A percentile compares a stretch with the other conserved stretches of the same genome.
Evolutionary conservation across 2,888 invertebrate genomes (phyloP).

Genomic region (Ochlodes sylvanus): DNA sequence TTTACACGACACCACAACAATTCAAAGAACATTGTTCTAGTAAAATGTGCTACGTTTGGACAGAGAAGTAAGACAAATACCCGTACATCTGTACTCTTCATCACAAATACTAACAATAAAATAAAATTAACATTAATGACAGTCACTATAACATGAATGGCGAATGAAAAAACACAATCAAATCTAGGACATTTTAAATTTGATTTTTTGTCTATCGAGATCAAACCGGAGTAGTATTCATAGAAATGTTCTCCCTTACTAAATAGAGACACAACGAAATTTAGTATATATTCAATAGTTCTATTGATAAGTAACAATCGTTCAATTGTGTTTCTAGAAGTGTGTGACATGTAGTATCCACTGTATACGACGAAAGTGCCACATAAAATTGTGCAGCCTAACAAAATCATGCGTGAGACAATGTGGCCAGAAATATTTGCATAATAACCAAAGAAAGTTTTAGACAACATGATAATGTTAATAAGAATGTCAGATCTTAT

Average conservation of each 20-base stretch:
- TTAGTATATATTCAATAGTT: background rate
- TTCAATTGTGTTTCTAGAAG: background rate
- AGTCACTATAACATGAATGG: background rate
- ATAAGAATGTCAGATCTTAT: background rate
- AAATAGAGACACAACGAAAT: background rate
- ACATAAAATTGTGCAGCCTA: background rate
- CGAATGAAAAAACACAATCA: background rate
- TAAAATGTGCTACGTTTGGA: slow-evolving; percentile 9
- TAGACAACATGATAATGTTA: background rate
- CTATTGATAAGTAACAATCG: background rate
- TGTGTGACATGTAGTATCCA: background rate
- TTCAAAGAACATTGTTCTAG: slow-evolving; percentile 31
- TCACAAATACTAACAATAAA: too few relatives aligned
- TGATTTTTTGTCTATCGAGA: background rate
- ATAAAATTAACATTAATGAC: background rate
- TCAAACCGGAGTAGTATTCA: background rate
- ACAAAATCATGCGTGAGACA: background rate
- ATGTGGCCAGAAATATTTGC: background rate
- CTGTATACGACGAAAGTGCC: background rate
- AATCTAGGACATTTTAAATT: background rate
- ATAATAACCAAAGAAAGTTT: background rate
- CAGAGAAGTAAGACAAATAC: background rate
- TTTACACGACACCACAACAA: slow-evolving; percentile 26
- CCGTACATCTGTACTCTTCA: too few relatives aligned
- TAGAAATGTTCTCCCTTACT: background rate